phyloP scores from a whole-genome alignment of 2,797 vertebrate genomes.

The Rallus crepitans region DNA sequence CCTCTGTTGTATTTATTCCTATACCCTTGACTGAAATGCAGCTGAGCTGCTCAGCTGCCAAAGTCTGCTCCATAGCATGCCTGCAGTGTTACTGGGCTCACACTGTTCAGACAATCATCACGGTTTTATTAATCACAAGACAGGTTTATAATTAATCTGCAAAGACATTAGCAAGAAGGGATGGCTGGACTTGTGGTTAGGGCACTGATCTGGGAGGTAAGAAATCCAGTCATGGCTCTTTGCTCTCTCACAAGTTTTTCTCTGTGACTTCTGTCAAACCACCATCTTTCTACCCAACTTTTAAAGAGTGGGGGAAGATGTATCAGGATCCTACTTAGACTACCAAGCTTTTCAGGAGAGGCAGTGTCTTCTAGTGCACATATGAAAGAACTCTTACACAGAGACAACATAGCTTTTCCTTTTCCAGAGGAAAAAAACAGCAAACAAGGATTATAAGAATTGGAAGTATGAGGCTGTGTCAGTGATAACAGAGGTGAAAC shows the following conservation, averaged over 20 bases:
- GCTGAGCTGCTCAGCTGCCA: background rate
- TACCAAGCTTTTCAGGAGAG: background rate
- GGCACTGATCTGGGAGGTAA: background rate
- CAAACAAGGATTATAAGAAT: background rate
- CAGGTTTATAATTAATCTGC: background rate
- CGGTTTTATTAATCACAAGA: background rate
- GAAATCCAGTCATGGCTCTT: background rate
- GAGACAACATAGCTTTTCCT: background rate
- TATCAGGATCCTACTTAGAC: background rate
- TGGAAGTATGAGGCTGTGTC: background rate
- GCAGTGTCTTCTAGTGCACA: background rate
- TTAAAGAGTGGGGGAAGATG: background rate
- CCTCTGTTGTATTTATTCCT: background rate
- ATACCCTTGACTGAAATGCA: background rate
- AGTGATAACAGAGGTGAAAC: background rate
- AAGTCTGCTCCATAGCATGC: background rate
- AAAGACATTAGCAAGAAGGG: background rate
- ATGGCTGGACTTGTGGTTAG: background rate
- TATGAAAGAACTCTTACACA: background rate
- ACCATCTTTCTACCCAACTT: background rate
- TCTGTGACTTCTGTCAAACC: background rate
- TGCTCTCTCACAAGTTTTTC: background rate
- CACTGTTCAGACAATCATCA: background rate
- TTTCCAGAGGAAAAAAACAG: background rate
- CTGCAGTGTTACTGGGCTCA: background rate